Conservation (phyloP, 2,888 invertebrate species). For the Caradrina clavipalpis region DNA sequence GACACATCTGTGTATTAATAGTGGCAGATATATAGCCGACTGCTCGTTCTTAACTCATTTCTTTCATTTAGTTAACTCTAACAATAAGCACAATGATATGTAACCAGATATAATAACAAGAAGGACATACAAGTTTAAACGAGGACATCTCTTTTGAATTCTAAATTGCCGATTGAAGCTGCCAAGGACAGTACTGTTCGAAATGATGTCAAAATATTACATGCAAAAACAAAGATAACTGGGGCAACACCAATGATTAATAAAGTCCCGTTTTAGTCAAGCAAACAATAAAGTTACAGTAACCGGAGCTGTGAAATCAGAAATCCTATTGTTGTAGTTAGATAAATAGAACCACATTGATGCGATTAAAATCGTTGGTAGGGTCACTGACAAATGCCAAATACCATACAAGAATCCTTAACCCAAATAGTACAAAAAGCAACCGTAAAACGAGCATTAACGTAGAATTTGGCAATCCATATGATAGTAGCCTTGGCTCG, state of each 20-base stretch:
- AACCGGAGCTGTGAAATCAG: neutral
- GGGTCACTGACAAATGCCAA: constrained; percentile 6
- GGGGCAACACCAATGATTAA: neutral
- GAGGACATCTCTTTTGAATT: neutral
- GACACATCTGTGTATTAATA: constrained; percentile 47
- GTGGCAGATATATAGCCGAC: constrained; percentile 31
- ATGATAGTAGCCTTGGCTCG: constrained; percentile 64
- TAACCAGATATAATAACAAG: constrained; percentile 6
- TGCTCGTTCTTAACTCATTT: constrained; percentile 23
- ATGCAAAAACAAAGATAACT: neutral
- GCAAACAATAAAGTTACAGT: neutral
- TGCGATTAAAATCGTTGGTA: constrained; percentile 2
- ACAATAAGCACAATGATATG: constrained; percentile 25
- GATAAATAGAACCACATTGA: neutral
- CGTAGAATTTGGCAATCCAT: constrained; percentile 55
- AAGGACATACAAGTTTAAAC: neutral
- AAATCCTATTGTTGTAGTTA: neutral
- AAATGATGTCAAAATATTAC: neutral
- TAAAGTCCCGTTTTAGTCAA: neutral
- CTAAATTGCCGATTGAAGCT: neutral
- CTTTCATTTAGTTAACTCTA: constrained; percentile 17
- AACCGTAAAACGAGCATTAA: constrained; percentile 45
- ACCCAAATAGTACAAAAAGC: constrained; percentile 38
- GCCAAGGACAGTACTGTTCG: constrained; percentile 11
- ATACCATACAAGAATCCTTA: constrained; percentile 29